A percentile compares a stretch with the other conserved stretches of the same genome.
These are phyloP conservation scores for Argya squamiceps DNA, from an alignment of 2,797 vertebrate species.

Conservation along the genomic window DNA sequence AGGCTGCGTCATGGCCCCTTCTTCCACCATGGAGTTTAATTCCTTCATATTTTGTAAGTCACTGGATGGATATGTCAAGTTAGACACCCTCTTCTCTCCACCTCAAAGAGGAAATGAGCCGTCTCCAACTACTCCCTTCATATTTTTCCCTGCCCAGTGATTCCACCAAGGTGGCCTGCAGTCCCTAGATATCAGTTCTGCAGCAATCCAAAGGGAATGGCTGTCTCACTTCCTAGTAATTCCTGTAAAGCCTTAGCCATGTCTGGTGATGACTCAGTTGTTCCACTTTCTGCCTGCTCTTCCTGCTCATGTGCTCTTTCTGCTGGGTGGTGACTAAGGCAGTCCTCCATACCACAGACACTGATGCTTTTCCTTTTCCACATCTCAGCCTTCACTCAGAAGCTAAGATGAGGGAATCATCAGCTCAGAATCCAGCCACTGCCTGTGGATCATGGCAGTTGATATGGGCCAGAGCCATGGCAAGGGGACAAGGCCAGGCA, in stretches of 20 bases:
- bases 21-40: background rate
- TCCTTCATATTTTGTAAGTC: background rate
- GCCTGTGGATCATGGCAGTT: background rate
- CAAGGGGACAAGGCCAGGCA: no score
- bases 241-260: background rate
- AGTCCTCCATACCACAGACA: background rate
- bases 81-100: background rate
- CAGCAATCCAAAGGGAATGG: background rate
- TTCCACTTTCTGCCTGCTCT: background rate
- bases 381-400: background rate
- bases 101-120: background rate
- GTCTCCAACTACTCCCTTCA: background rate
- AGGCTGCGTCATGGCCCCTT: background rate
- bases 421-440: background rate
- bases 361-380: background rate
- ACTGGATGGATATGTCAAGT: background rate
- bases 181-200: background rate
- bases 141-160: background rate
- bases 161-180: background rate
- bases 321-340: background rate
- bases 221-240: background rate
- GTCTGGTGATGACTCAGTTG: rapidly evolving
- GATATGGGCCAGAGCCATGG: background rate
- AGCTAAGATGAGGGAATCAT: background rate
- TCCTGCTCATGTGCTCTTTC: background rate